Evolutionary conservation across 1,140 invertebrate genomes (phyloP).

Genomic region (Pseudomyrmex dendroicus): DNA sequence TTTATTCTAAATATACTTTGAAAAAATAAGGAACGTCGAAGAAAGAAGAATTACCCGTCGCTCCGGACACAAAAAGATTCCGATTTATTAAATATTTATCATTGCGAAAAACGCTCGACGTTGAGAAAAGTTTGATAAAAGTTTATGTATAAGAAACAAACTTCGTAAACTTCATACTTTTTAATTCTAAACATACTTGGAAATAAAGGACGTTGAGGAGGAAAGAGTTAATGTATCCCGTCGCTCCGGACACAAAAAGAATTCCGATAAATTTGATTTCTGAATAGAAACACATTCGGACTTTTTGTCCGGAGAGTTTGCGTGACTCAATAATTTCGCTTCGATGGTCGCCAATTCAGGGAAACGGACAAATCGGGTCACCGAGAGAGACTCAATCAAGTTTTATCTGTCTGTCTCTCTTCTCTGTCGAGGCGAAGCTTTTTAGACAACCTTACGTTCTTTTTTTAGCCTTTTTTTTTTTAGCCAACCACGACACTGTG

Average conservation of each 20-base stretch:
- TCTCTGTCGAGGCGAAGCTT: background rate
- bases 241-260: background rate
- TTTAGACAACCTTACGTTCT: background rate
- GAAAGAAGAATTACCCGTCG: too few relatives aligned
- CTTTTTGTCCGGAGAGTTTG: background rate
- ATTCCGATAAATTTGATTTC: background rate
- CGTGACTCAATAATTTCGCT: slow-evolving; percentile 34
- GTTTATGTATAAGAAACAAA: too few relatives aligned
- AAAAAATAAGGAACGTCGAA: too few relatives aligned
- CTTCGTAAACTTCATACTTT: background rate
- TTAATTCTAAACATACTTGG: background rate
- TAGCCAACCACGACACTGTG: background rate
- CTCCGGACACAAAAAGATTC: too few relatives aligned
- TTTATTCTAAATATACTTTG: too few relatives aligned
- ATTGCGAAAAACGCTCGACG: too few relatives aligned
- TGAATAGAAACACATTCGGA: background rate
- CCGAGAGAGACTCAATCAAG: slow-evolving; percentile 23
- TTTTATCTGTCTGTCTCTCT: background rate
- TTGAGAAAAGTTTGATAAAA: too few relatives aligned
- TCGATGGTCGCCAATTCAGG: background rate
- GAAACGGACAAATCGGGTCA: slow-evolving; percentile 19
- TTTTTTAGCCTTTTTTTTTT: too few relatives aligned
- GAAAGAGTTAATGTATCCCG: background rate
- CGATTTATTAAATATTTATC: too few relatives aligned
- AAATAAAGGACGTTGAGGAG: background rate